phyloP scores from a whole-genome alignment of 92 coral and sea anemone species.

The Hydrozoanthus gracilis region DNA sequence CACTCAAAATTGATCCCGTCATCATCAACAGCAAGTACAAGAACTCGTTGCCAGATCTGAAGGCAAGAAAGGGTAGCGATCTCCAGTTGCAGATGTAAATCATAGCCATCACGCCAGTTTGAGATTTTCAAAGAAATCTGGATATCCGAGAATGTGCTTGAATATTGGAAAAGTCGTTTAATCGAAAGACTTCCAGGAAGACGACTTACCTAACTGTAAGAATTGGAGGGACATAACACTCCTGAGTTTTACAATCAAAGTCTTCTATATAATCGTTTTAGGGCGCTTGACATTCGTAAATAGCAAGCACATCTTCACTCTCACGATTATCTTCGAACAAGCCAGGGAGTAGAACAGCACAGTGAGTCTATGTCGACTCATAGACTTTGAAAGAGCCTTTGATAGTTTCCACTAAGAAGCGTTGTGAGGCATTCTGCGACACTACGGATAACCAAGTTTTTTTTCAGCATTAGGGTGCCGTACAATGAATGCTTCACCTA shows the following conservation, averaged over 20 bases:
- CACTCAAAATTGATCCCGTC: background rate
- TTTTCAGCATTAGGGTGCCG: background rate
- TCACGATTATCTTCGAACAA: background rate
- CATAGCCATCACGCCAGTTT: too few relatives aligned
- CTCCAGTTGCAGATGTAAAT: background rate
- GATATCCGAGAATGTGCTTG: conserved; percentile 27
- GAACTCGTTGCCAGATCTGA: background rate
- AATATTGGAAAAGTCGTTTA: conserved; percentile 18
- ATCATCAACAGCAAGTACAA: background rate
- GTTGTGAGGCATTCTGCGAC: background rate
- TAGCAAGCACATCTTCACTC: background rate
- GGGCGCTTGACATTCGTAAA: too few relatives aligned
- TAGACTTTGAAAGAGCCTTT: background rate
- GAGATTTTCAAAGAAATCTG: conserved; percentile 3
- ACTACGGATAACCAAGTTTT: background rate
- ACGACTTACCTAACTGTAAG: background rate
- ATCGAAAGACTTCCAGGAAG: conserved; percentile 5
- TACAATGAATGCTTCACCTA: background rate
- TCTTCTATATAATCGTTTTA: background rate
- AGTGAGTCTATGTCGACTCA: background rate
- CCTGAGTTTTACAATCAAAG: too few relatives aligned
- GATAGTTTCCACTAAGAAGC: background rate
- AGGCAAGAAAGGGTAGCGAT: background rate
- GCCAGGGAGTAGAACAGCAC: background rate
- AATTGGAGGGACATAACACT: background rate